These are phyloP conservation scores for Theocolax elegans DNA, from an alignment of 1,140 invertebrate species.

Conservation along the genomic window DNA sequence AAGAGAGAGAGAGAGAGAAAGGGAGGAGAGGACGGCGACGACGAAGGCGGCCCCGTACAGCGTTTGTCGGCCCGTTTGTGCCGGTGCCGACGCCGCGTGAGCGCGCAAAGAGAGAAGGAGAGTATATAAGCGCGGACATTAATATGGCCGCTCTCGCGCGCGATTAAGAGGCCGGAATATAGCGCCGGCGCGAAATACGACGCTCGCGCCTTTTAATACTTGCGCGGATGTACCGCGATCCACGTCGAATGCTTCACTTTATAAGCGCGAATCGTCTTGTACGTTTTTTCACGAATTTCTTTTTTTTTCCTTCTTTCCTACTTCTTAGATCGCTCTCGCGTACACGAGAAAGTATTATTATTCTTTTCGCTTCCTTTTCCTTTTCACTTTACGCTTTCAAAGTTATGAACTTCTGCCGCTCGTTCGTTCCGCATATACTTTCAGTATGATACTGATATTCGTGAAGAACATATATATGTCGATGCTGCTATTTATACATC, in stretches of 20 bases:
- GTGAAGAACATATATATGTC: no score
- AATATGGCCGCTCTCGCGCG: constrained; percentile 32
- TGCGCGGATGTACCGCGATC: background rate
- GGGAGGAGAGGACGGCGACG: background rate
- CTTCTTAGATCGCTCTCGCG: no score
- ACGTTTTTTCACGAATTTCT: no score
- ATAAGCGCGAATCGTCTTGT: no score
- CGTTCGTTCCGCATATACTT: no score
- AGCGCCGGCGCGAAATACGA: constrained; percentile 38
- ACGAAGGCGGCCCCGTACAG: constrained; percentile 22
- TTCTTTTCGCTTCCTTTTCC: no score
- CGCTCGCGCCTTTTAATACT: constrained; percentile 16
- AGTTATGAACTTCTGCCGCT: no score
- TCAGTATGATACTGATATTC: no score
- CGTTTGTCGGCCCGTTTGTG: constrained; percentile 41
- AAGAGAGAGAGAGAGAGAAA: background rate
- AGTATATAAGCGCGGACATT: constrained; percentile 6
- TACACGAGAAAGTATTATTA: no score
- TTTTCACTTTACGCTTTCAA: no score
- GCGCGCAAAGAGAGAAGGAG: background rate
- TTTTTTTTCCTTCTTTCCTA: constrained; percentile 10
- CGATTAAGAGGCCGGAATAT: constrained; percentile 29
- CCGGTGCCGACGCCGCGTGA: constrained; percentile 13
- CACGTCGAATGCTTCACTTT: constrained; percentile 13
- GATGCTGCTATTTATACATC: no score